A percentile compares a stretch with the other conserved stretches of the same genome.
phyloP scores from a whole-genome alignment of 2,888 invertebrate genomes.

The Chromoteleia sp. region DNA sequence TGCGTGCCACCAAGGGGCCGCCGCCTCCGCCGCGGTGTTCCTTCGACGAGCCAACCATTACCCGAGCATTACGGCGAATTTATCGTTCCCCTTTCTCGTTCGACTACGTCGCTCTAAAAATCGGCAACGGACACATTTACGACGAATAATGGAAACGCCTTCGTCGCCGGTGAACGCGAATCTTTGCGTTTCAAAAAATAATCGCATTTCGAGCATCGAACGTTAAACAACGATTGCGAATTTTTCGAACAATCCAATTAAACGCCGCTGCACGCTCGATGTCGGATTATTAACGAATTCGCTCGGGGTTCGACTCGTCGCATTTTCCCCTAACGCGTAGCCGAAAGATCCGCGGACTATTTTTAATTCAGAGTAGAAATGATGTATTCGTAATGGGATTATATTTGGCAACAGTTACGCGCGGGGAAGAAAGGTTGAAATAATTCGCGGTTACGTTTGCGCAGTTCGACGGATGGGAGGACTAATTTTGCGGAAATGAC shows the following conservation, averaged over 20 bases:
- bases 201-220: conserved; percentile 37
- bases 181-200: conserved; percentile 1
- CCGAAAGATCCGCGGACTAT: conserved; percentile 44
- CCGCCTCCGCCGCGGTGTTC: conserved; percentile 13
- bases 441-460: too few relatives aligned
- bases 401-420: conserved; percentile 53
- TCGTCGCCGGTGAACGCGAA: too few relatives aligned
- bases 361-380: conserved; percentile 58
- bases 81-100: conserved; percentile 3
- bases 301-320: conserved; percentile 26
- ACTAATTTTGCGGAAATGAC: background rate
- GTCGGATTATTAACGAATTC: conserved; percentile 57
- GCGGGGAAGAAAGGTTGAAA: conserved; percentile 11
- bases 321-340: conserved; percentile 37
- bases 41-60: conserved; percentile 38
- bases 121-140: conserved; percentile 11
- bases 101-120: conserved; percentile 2
- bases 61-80: conserved; percentile 19
- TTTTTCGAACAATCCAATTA: conserved; percentile 42
- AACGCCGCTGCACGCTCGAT: conserved; percentile 31
- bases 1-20: conserved; percentile 16
- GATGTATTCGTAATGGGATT: conserved; percentile 60
- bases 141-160: conserved; percentile 6
- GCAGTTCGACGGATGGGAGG: too few relatives aligned
- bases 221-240: conserved; percentile 48